Percentiles rank a stretch among this genome's conserved stretches.
These are phyloP conservation scores for Brachycybe producta DNA, from an alignment of 2,888 invertebrate genomes.

Conservation along the genomic window DNA sequence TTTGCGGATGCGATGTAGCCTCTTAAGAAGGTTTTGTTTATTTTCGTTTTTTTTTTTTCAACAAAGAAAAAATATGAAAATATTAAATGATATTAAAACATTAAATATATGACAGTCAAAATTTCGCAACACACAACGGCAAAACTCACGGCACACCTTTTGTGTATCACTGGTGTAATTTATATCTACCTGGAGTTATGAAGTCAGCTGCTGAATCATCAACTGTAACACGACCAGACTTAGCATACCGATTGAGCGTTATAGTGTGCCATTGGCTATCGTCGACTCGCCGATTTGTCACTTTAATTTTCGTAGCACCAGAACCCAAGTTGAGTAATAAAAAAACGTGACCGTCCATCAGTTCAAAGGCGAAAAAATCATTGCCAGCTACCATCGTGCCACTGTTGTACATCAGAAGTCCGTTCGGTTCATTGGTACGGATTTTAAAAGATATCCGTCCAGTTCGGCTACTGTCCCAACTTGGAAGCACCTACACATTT, in stretches of 20 bases:
- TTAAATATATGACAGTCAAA: too few species aligned
- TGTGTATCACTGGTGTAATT: too few species aligned
- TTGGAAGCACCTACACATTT: slow-evolving; percentile 58
- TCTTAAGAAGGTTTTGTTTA: too few species aligned
- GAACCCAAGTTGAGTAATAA: slow-evolving; percentile 84
- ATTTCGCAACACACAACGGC: too few species aligned
- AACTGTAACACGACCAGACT: slow-evolving; percentile 75
- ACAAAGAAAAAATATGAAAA: too few species aligned
- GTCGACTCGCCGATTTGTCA: slow-evolving; percentile 59
- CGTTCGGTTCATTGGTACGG: slow-evolving; percentile 87
- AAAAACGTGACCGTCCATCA: slow-evolving; percentile 85
- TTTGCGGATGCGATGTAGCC: too few species aligned
- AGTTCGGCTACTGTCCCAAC: slow-evolving; percentile 76
- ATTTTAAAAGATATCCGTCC: slow-evolving; percentile 89
- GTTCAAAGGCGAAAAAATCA: slow-evolving; percentile 85
- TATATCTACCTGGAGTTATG: slow-evolving; percentile 55
- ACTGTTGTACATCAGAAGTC: slow-evolving; percentile 81
- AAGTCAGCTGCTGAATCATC: slow-evolving; percentile 80
- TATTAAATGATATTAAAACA: too few species aligned
- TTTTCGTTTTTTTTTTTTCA: too few species aligned
- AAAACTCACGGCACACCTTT: too few species aligned
- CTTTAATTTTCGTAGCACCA: slow-evolving; percentile 72
- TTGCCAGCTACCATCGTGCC: slow-evolving; percentile 42
- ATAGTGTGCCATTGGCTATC: slow-evolving; percentile 91
- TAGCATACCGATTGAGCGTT: slow-evolving; percentile 62